Percentiles rank a stretch among this genome's conserved stretches.
phyloP scores from a whole-genome alignment of 1,140 invertebrate genomes.

The Aphaenogaster ashmeadi region DNA sequence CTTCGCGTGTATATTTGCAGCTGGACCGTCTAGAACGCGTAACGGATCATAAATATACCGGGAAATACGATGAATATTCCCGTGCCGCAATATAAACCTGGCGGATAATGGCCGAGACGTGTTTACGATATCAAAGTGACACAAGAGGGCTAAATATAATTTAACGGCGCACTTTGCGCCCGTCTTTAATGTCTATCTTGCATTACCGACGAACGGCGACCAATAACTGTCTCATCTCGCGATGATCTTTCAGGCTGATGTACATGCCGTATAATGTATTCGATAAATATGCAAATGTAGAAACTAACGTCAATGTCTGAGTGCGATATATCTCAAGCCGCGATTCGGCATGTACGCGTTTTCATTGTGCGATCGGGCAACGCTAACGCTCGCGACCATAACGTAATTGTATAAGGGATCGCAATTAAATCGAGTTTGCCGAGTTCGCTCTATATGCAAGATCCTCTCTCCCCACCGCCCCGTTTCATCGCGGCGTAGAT shows the following conservation, averaged over 20 bases:
- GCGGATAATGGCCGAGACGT: constrained; percentile 47
- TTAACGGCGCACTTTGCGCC: constrained; percentile 37
- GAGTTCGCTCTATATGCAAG: constrained; percentile 56
- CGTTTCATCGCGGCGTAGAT: constrained; percentile 46
- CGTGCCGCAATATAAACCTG: constrained; percentile 11
- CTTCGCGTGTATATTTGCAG: not conserved
- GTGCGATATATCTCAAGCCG: not conserved
- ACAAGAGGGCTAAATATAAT: constrained; percentile 48
- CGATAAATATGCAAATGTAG: constrained; percentile 28
- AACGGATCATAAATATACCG: constrained; percentile 50
- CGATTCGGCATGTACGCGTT: not conserved
- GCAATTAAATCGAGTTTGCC: constrained; percentile 59
- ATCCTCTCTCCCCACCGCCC: not conserved
- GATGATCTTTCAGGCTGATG: not conserved
- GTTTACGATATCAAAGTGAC: constrained; percentile 52
- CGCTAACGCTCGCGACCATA: constrained; percentile 43
- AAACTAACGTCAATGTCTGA: not conserved
- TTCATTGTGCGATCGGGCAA: constrained; percentile 41
- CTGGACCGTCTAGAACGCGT: constrained; percentile 22
- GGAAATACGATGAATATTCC: constrained; percentile 35
- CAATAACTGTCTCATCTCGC: constrained; percentile 23
- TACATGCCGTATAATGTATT: not conserved
- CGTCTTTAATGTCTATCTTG: constrained; percentile 32
- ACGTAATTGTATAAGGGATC: constrained; percentile 56
- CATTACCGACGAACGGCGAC: constrained; percentile 28